Base-by-base conservation (phyloP, 1,140 invertebrate genomes). In the Holcopasites calliopsidis region DNA sequence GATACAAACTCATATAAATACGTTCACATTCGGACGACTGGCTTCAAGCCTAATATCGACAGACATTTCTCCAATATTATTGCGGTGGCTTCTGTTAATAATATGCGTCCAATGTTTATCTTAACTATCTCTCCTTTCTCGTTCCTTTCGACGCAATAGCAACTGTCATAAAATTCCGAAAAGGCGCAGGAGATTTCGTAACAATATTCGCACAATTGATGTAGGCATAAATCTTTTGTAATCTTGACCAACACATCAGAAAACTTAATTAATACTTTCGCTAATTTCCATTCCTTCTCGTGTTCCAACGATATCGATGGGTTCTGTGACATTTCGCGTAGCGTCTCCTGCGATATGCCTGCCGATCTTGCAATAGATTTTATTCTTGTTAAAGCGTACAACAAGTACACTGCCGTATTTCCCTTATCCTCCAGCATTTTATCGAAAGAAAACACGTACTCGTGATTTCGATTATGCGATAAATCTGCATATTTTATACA, bases 401-500 rank as follows among this genome's bases (percentile, higher is more conserved):
- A 90, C 3, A 99, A 92, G 90, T 99, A 99, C 0, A 99, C 98
- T 1, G 99, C 99, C 6, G 99, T 99, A 87, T 99, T 99, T 2
- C 99, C 99, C 90, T 97, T 96, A 89, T 99, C 99, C 86, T 99
- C 98, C 40, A 99, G 92, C 99, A 99, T 99, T 90, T 96, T 98
- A 87, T 99, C 98, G 92, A 99, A 99, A 0, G 98, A 99, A 91
- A 99, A 99, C 10, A 99, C 94, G 88, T 99, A 99, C 89, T 99
- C 98, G 89, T 97, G 96, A 66, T 94, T 95, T 68, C 98, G 93
- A 89, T 99, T 98, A 85, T 99, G 97, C 13, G 95, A 96, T 26
- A 99, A 92, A 93, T 99, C 99, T 5, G 98, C 96, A 91, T 99
- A 99, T 90, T 99, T 99, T 55, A 99, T 99, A 86, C 99, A 99